These are phyloP conservation scores for Ceyx melanurus DNA, from an alignment of 2,113 vertebrate genomes.

Conservation along the genomic window DNA sequence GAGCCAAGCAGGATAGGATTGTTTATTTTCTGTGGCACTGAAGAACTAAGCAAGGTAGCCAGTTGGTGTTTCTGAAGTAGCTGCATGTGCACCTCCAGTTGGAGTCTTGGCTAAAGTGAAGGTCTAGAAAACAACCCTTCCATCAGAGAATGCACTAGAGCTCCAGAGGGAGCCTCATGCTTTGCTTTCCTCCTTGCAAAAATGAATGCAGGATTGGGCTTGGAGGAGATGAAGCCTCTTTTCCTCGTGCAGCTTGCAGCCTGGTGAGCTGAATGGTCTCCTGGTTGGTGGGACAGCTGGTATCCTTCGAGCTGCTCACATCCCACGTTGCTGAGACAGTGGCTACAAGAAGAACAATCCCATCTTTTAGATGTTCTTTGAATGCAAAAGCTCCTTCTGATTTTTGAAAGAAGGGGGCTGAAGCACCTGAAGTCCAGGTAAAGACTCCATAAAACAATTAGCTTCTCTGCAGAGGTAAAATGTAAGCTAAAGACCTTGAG, in stretches of 20 bases:
- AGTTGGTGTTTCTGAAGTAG: not conserved
- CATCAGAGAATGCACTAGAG: not conserved
- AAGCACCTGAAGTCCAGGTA: not conserved
- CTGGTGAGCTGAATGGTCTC: not conserved
- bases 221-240: not conserved
- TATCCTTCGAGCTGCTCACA: not conserved
- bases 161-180: fast-evolving
- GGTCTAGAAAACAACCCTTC: not conserved
- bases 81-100: not conserved
- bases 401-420: not conserved
- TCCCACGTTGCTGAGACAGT: not conserved
- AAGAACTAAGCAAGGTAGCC: not conserved
- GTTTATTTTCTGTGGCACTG: not conserved
- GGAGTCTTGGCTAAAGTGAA: not conserved
- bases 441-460: not conserved
- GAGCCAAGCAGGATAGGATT: not conserved
- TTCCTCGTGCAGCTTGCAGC: not conserved
- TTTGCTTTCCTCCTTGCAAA: not conserved
- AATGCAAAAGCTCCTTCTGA: not conserved
- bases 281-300: not conserved
- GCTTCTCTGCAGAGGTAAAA: not conserved
- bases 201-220: not conserved
- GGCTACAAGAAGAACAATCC: not conserved
- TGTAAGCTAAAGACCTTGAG: not conserved
- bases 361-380: not conserved